Evolutionary conservation across 2,113 vertebrate genomes (phyloP), one percentile per base, ranked within the genome.

Genomic region (Bostrychus sinensis): DNA sequence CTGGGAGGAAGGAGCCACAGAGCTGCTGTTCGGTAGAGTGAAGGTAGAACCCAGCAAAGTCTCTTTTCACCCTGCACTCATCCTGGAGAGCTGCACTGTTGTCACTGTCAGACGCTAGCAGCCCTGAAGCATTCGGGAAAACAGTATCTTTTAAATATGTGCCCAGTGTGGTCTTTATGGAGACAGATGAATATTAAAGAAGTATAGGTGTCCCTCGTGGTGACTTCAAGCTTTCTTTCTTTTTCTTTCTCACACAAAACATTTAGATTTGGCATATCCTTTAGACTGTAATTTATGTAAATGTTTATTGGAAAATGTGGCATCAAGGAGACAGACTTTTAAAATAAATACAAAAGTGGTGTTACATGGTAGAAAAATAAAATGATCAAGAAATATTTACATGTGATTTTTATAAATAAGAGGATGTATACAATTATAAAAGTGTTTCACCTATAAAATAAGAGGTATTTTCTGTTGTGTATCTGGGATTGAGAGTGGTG

Each of bases 51-150:
- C 58, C 62, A 75, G 77, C 68, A 78, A 85, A 85, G 66, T 50
- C 85, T 84, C 70, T 89, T 88, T 81, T 85, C 77, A 77, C 84
- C 80, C 62, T 43, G 60, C 66, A 65, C 72, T 70, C 56, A 51
- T 68, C 77, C 71, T 64, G 38, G 72, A 78, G 62, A 72, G 56
- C 61, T 85, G 77, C 75, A 78, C 83, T 88, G 82, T 81, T 71
- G 72, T 57, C 9, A 7, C 82, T 89, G 84, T 87, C 82, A 86
- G 75, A 79, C 67, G 43, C 79, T 86, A 84, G 86, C 82, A 83
- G 77, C 56, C 67, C 75, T 83, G 79, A 86, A 82, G 78, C 41
- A 72, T 69, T 78, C 56, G 3, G 36, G 80, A 77, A 77, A 80
- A 77, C 66, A 62, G 43, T 38, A 70, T 80, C 79, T 66, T 82